A percentile compares a stretch with the other conserved stretches of the same genome.
phyloP scores from a whole-genome alignment of 1,140 invertebrate species.

The Forficula auricularia region DNA sequence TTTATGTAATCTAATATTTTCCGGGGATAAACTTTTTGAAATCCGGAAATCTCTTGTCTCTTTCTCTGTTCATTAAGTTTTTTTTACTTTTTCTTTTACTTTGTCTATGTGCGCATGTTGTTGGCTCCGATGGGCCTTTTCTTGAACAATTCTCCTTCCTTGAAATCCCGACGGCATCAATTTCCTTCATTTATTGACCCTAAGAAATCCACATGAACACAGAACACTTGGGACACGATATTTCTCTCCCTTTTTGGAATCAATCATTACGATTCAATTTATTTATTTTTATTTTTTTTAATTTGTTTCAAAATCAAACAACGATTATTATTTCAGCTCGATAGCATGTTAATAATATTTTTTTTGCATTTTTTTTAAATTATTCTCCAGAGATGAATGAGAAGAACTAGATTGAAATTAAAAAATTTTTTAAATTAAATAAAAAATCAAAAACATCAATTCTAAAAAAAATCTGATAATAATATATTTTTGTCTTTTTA shows the following conservation, averaged over 20 bases:
- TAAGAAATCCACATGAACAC: not conserved
- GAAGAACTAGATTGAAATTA: slow-evolving; percentile 1
- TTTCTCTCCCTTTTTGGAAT: too few species aligned
- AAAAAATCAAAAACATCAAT: too few species aligned
- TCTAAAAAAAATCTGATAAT: too few species aligned
- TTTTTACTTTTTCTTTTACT: not conserved
- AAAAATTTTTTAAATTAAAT: not conserved
- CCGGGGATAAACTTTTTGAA: not conserved
- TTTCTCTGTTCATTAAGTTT: not conserved
- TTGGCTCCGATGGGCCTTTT: too few species aligned
- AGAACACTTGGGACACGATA: not conserved
- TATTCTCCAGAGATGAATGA: not conserved
- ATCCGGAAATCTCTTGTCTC: slow-evolving; percentile 5
- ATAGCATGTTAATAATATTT: not conserved
- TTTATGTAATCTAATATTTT: too few species aligned
- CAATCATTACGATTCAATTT: not conserved
- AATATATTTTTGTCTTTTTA: slow-evolving; percentile 18
- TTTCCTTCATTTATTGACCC: slow-evolving; percentile 2
- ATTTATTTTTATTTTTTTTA: not conserved
- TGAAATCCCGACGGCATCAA: not conserved
- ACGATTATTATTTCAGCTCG: not conserved
- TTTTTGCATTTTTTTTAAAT: slow-evolving; percentile 5
- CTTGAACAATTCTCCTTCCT: not conserved
- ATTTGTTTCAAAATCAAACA: not conserved
- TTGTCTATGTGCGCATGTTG: too few species aligned